Base-by-base conservation (phyloP, 2,113 vertebrate species). In the Polypterus bichir region DNA sequence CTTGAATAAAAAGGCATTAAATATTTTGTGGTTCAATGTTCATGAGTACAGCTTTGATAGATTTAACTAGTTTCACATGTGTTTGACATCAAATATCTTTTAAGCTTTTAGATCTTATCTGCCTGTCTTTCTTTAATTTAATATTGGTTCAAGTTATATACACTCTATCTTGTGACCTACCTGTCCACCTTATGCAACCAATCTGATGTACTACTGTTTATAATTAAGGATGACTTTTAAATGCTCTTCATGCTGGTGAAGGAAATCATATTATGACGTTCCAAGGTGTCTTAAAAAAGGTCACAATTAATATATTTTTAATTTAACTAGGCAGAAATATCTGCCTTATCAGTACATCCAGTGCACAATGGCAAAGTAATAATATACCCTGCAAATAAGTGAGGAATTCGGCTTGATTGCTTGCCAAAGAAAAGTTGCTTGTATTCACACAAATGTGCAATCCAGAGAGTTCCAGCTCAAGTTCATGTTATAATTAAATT, bases 321-420 rank as follows among this genome's bases (percentile, higher is more conserved):
- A 62, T 62, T 62, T 8, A 8, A 55, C 3, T 47, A 47, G 52
- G 53, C 52, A 47, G 46, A 53, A 62, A 54, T 46, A 44, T 55
- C 48, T 62, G 6, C 53, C 51, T 54, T 55, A 55, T 62, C 46
- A 5, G 61, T 54, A 54, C 45, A 62, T 62, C 52, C 27, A 27
- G 27, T 27, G 27, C 27, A 27, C 27, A 27, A 27, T 52, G 53
- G 61, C 47, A 47, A 55, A 62, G 55, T 62, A 55, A 62, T 54
- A 54, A 62, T 53, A 55, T 51, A 47, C 27, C 52, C n/a, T 62
- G 46, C 53, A 47, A 54, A 62, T 62, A 62, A 62, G 55, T 47
- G 52, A 54, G 45, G 52, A 62, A 62, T 62, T 45, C 55, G 55
- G 55, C 53, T 62, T 62, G 52, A 53, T 6, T 3, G n/a, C 9